Conservation (phyloP, 2,888 invertebrate species). For the Aphodius granarius region DNA sequence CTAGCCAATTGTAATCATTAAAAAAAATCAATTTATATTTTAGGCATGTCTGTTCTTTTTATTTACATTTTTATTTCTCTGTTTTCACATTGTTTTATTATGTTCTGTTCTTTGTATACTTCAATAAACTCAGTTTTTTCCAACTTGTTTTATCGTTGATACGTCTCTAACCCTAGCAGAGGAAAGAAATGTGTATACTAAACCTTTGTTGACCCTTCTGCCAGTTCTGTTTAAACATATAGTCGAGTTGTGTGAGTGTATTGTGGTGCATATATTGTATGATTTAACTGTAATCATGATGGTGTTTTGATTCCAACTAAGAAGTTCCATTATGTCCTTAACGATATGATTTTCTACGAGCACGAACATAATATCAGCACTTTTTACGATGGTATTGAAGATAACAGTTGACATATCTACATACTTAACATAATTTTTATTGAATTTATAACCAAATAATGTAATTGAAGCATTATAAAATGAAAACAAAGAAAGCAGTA, state of each 20-base stretch:
- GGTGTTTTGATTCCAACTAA: neutral
- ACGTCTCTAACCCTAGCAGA: constrained; percentile 19
- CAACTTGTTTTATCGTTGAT: constrained; percentile 23
- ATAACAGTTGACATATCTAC: neutral
- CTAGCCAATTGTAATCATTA: constrained; percentile 9
- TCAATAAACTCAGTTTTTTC: constrained; percentile 20
- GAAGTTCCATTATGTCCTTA: neutral
- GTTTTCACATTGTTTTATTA: constrained; percentile 12
- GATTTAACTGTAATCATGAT: neutral
- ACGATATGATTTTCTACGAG: neutral
- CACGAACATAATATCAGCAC: neutral
- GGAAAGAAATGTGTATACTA: constrained; percentile 4
- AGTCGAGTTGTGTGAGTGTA: constrained; percentile 11
- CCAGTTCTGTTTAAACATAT: constrained; percentile 6
- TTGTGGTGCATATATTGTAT: constrained; percentile 12
- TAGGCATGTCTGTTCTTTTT: neutral
- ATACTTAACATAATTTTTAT: no score
- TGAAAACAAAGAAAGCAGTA: no score
- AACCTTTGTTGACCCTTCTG: constrained; percentile 15
- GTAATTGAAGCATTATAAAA: no score
- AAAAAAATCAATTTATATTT: neutral
- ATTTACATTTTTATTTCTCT: neutral
- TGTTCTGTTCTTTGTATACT: constrained; percentile 20
- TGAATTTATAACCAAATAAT: neutral
- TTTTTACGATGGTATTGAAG: neutral